Evolutionary conservation across 2,888 invertebrate species (phyloP).

Genomic region (Congeria kusceri): DNA sequence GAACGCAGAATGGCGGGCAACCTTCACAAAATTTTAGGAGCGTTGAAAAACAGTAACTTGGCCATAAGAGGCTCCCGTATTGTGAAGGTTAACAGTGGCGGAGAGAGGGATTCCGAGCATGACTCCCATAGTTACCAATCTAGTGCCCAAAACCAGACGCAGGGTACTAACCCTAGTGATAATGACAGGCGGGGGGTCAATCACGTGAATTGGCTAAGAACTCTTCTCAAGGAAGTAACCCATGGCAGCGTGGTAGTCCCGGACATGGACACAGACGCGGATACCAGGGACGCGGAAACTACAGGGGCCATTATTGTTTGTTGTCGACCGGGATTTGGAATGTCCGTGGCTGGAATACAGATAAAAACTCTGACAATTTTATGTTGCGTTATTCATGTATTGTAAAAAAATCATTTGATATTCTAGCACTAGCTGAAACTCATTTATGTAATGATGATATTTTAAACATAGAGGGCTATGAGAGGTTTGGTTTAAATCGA

Average conservation of each 20-base stretch:
- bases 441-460: conserved; percentile 18
- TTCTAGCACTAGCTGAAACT: conserved; percentile 36
- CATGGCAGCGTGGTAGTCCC: neutral
- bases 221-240: neutral
- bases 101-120: neutral
- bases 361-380: conserved; percentile 14
- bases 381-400: conserved; percentile 9
- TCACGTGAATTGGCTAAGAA: neutral
- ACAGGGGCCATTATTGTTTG: neutral
- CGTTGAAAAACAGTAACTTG: neutral
- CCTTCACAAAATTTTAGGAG: neutral
- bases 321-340: too few species aligned
- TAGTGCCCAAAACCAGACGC: neutral
- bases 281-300: neutral
- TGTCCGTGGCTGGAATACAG: conserved; percentile 8
- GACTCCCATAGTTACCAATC: too few species aligned
- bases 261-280: neutral
- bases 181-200: conserved; percentile 7
- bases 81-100: neutral
- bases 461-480: conserved; percentile 18
- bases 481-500: conserved; percentile 24
- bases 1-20: conserved; percentile 9
- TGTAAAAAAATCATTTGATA: conserved; percentile 11
- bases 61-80: conserved; percentile 3
- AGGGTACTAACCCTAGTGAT: neutral